Evolutionary conservation across 2,797 vertebrate genomes (phyloP), one percentile per base, ranked within the genome.

Genomic region (Caiman crocodilus): DNA sequence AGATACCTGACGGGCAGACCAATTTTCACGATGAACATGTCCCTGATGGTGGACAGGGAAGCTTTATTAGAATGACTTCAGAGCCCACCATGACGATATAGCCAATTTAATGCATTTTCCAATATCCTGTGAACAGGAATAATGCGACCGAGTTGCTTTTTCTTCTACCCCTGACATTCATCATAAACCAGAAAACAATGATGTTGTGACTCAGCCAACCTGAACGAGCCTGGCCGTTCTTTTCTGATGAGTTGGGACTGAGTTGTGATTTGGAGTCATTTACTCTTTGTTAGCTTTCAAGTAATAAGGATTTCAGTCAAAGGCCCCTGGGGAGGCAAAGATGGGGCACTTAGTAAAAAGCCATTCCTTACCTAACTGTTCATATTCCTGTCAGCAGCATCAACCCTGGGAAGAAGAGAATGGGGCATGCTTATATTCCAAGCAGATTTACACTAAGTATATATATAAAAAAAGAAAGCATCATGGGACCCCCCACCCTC

Each of bases 171-270:
- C 91, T 90, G 91, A 87, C 88, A 84, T 81, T 93, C 83, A 95
- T 97, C 94, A 92, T 3, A 8, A 86, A 95, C 63, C 88, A 81
- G 57, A 95, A 95, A 91, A 79, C 96, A 92, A 88, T 60, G 92
- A 89, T 94, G 81, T 79, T 95, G 92, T 96, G 96, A 96, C 93
- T 97, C 93, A 96, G 95, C 92, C 95, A 95, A 83, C 85, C 88
- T 77, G 92, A 96, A 84, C 2, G 3, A 93, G 77, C 65, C 79
- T 90, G 91, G 85, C 87, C 82, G 92, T 92, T 95, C 1, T 0
- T 94, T 69, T 84, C 86, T 94, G 86, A 93, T 85, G 89, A 88
- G 82, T 11, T 90, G 84, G 88, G 93, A 89, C 92, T 30, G 21
- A 89, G 79, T 86, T 95, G 60, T 79, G 81, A 75, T 88, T 74